These are phyloP conservation scores for Caenorhabditis uteleia DNA, from an alignment of 2,888 invertebrate genomes.

Conservation along the genomic window DNA sequence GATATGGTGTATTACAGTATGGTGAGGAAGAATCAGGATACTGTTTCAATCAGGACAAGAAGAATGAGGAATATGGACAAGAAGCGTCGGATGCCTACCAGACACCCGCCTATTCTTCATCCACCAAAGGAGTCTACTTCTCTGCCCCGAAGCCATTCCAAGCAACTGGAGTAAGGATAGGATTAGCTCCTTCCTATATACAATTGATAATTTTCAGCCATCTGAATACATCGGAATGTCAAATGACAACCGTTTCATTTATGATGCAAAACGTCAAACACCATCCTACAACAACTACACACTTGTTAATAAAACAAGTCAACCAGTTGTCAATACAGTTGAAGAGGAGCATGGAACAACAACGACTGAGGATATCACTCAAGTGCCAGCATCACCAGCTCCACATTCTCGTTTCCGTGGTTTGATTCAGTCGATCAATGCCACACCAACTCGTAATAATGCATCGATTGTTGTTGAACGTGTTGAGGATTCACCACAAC, in stretches of 20 bases:
- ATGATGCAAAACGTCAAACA: slow-evolving; percentile 16
- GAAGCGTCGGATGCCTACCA: neutral
- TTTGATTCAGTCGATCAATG: slow-evolving; percentile 5
- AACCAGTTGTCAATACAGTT: neutral
- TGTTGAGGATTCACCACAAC: slow-evolving; percentile 1
- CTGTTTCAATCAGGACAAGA: slow-evolving; percentile 21
- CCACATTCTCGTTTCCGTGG: slow-evolving; percentile 23
- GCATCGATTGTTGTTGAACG: slow-evolving; percentile 36
- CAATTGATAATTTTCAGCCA: slow-evolving; percentile 22
- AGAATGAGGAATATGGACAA: neutral
- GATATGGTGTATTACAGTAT: slow-evolving; percentile 13
- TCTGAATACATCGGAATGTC: slow-evolving; percentile 38
- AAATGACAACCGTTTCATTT: slow-evolving; percentile 33
- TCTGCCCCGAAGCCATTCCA: no score
- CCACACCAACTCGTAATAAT: neutral
- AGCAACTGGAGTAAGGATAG: slow-evolving; percentile 1
- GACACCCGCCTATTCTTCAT: neutral
- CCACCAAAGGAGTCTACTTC: no score
- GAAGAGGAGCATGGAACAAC: slow-evolving; percentile 11
- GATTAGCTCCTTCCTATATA: no score
- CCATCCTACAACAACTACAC: slow-evolving; percentile 14
- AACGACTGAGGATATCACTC: slow-evolving; percentile 30
- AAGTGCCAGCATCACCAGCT: slow-evolving; percentile 27
- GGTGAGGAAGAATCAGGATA: slow-evolving; percentile 32
- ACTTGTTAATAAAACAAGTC: slow-evolving; percentile 3